phyloP scores from a whole-genome alignment of 2,113 vertebrate genomes.

The Oenanthe melanoleuca region DNA sequence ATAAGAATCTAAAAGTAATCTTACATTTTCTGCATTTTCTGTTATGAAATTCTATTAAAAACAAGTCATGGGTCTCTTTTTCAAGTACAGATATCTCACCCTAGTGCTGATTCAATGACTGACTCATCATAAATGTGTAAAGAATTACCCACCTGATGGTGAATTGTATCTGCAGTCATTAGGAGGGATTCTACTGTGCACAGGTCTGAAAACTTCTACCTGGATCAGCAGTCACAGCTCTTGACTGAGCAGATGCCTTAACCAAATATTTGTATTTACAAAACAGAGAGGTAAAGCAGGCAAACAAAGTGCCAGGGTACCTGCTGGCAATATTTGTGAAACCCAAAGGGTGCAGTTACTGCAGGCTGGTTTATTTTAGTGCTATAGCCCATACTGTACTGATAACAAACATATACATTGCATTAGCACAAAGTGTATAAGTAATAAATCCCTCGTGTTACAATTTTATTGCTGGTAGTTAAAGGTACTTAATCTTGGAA shows the following conservation, averaged over 20 bases:
- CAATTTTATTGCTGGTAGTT: not conserved
- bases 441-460: not conserved
- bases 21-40: not conserved
- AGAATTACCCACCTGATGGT: not conserved
- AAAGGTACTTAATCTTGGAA: not conserved
- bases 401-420: not conserved
- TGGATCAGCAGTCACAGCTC: not conserved
- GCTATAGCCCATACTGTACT: not conserved
- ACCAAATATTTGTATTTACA: constrained; percentile 33
- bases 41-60: not conserved
- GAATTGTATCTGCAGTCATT: not conserved
- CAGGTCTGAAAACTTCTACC: not conserved
- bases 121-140: not conserved
- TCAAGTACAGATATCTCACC: not conserved
- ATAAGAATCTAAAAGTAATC: not conserved
- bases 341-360: not conserved
- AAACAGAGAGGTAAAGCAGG: not conserved
- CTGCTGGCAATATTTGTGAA: not conserved
- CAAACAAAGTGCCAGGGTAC: not conserved
- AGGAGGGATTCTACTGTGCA: not conserved
- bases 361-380: not conserved
- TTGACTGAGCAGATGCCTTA: not conserved
- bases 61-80: not conserved
- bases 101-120: not conserved
- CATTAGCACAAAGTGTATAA: not conserved